Base-by-base conservation (phyloP, 2,113 vertebrate species). In the Prunella fulvescens region DNA sequence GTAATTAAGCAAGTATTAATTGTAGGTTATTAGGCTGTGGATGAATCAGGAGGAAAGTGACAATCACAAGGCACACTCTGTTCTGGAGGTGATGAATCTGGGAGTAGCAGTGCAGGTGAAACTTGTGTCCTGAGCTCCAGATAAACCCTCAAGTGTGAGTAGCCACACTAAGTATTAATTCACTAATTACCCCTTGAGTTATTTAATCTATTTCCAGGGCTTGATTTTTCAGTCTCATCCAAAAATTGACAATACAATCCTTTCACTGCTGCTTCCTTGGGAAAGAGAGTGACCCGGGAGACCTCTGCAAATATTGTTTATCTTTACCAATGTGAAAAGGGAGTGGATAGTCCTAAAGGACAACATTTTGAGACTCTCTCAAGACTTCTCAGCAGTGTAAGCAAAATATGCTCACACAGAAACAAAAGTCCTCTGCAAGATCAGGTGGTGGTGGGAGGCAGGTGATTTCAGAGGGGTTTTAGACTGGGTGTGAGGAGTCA, bases 1-100 rank as follows among this genome's bases (percentile, higher is more conserved):
- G 73, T 47, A 94, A 87, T 95, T 91, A 91, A 85, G 81, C 47
- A 71, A 53, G 39, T 80, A 74, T 90, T 91, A 91, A 91, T 76
- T 90, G 62, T 64, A 16, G 2, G 0, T 84, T 67, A 80, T 79
- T 72, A 80, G n/a, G 24, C 62, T 60, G 48, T 56, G 66, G 66
- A 39, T 93, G 74, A 88, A 64, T 88, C 37, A 10, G 71, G 71
- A 86, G 88, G 90, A 74, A 92, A 48, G 47, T 81, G 84, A 67
- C 84, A 81, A 13, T 91, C 88, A 48, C 48, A 85, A 72, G 81
- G 62, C 53, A 50, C 1, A 0, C 48, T 56, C 20, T 82, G 3
- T 33, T 82, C 74, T 80, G 88, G 61, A 69, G 57, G 13, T 69
- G 79, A 57, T 26, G 47, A 61, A 20, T 56, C 22, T 57, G 72